Base-by-base conservation (phyloP, 2,888 invertebrate genomes). In the Ryuthela nishihirai region DNA sequence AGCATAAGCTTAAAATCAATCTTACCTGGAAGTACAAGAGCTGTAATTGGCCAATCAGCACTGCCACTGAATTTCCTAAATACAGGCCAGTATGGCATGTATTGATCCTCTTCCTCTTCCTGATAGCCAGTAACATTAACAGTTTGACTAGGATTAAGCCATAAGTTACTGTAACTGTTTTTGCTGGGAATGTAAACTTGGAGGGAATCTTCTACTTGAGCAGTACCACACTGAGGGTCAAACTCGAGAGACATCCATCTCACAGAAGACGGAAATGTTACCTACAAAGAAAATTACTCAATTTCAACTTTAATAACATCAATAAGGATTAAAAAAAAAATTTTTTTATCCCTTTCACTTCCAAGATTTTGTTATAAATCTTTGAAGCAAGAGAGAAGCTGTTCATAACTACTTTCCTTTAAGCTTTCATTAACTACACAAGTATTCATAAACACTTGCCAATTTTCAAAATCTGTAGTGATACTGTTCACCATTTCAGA, bases 191-290 rank as follows among this genome's bases (percentile, higher is more conserved):
- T 72, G 67, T 74, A 79, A 36, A 81, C 71, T 69, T 78, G 77
- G 1, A 81, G 72, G 15, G 86, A 85, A 76, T 98, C 97, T 76
- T 97, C 97, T 0, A 88, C 84, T 76, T 94, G 97, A 1, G 88
- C 88, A 0, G 95, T 95, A 46, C 91, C 85, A 74, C 93, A 94
- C 60, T 87, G 84, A 0, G 87, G 82, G 72, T 95, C 95, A 77
- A 98, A 95, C 76, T 97, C 94, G 4, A 98, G 76, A 12, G 88
- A 87, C 71, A 98, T 80, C 89, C 95, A 95, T 65, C 88, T 86
- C 0, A 98, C 90, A 65, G 81, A 81, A 2, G 85, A 79, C 0
- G 95, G 93, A 76, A 98, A 97, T 35, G 85, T 80, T 7, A 95
- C 92, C 73, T 62, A 68, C 62, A 25, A 49, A 46, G 38, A 29